Conservation (phyloP, 2,888 invertebrate species). For the Cryptocheilus praepositus region DNA sequence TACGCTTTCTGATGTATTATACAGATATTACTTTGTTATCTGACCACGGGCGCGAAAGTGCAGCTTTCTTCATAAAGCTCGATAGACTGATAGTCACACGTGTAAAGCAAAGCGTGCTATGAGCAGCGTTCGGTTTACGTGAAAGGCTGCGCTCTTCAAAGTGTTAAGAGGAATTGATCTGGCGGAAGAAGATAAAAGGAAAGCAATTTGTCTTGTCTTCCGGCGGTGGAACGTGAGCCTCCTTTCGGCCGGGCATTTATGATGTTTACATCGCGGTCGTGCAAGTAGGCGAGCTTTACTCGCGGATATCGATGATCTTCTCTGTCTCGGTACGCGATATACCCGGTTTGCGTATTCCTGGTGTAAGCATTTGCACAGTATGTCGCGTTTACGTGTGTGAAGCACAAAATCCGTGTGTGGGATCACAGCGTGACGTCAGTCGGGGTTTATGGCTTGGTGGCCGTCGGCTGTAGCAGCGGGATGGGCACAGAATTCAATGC, state of each 20-base stretch:
- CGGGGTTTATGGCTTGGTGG: constrained; percentile 21
- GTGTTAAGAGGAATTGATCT: constrained; percentile 8
- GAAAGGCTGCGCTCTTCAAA: too few species aligned
- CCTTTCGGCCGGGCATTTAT: constrained; percentile 14
- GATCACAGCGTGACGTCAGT: constrained; percentile 24
- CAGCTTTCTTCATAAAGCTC: too few species aligned
- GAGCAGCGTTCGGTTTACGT: too few species aligned
- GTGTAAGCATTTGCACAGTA: too few species aligned
- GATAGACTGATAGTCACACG: too few species aligned
- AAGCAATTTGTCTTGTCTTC: constrained; percentile 14
- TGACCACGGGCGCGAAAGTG: too few species aligned
- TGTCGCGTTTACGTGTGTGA: too few species aligned
- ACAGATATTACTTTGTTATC: too few species aligned
- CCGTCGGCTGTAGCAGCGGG: neutral
- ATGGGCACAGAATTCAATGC: constrained; percentile 23
- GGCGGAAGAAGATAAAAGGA: neutral
- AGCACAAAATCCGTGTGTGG: neutral
- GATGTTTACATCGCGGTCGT: constrained; percentile 25
- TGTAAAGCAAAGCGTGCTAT: too few species aligned
- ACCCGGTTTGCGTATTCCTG: too few species aligned
- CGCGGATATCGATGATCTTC: neutral
- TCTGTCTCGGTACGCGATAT: neutral
- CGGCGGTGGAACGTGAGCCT: constrained; percentile 3
- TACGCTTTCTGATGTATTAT: too few species aligned
- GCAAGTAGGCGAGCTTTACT: neutral